Conservation (phyloP, 2,113 vertebrate genomes). For the Chloropsis hardwickii region DNA sequence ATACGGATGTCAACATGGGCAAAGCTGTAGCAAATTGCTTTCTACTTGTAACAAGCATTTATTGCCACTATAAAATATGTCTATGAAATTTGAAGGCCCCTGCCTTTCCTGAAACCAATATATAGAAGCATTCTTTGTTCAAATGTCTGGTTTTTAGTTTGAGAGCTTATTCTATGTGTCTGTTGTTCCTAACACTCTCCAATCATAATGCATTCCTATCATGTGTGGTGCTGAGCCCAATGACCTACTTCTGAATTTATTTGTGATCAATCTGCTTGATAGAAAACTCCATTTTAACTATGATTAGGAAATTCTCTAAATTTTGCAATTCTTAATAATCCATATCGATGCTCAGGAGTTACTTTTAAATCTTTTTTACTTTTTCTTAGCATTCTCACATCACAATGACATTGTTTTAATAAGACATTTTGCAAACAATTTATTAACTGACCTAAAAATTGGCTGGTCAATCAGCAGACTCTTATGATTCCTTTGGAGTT, state of each 20-base stretch:
- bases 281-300: background rate
- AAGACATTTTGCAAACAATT: background rate
- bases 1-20: background rate
- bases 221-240: background rate
- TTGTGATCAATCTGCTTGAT: background rate
- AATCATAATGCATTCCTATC: rapidly evolving
- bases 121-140: background rate
- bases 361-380: background rate
- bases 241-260: background rate
- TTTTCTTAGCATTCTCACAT: background rate
- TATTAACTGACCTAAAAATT: background rate
- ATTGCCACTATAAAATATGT: background rate
- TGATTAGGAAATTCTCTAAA: background rate
- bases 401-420: background rate
- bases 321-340: background rate
- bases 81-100: background rate
- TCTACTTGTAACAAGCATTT: background rate
- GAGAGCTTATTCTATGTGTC: background rate
- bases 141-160: background rate
- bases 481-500: background rate
- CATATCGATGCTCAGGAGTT: background rate
- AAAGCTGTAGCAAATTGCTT: background rate
- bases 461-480: background rate
- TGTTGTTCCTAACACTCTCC: background rate
- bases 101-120: background rate